phyloP scores from a whole-genome alignment of 2,888 invertebrate species.

The Colostygia pectinataria region DNA sequence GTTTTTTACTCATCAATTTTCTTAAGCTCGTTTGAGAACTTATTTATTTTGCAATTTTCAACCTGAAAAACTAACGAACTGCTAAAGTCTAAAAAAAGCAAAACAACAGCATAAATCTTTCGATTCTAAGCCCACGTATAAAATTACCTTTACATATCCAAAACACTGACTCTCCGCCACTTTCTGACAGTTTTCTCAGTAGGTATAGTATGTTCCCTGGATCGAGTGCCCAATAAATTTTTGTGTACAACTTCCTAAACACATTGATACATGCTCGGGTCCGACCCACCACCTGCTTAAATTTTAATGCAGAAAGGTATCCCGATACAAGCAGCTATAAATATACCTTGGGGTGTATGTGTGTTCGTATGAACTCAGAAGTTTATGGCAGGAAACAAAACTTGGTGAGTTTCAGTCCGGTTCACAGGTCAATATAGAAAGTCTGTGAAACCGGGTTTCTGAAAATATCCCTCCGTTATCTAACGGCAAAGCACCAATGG shows the following conservation, averaged over 20 bases:
- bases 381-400: conserved; percentile 31
- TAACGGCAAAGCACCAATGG: no score
- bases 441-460: conserved; percentile 22
- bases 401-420: conserved; percentile 26
- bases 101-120: conserved; percentile 1
- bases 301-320: conserved; percentile 40
- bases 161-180: conserved; percentile 20
- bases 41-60: no score
- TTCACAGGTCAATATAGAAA: conserved; percentile 33
- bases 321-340: conserved; percentile 20
- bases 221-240: conserved; percentile 38
- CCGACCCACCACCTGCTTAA: conserved; percentile 38
- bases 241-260: conserved; percentile 39
- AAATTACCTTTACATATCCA: conserved; percentile 25
- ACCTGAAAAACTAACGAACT: no score
- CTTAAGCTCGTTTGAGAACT: no score
- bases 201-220: conserved; percentile 33
- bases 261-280: conserved; percentile 39
- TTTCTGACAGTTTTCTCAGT: conserved; percentile 29
- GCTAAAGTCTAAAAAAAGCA: neutral
- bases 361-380: conserved; percentile 29
- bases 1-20: no score
- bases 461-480: neutral
- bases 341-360: conserved; percentile 26
- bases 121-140: conserved; percentile 2